Percentiles rank a stretch among this genome's conserved stretches.
phyloP scores from a whole-genome alignment of 2,797 vertebrate genomes.

The Philypnodon macrostomus region DNA sequence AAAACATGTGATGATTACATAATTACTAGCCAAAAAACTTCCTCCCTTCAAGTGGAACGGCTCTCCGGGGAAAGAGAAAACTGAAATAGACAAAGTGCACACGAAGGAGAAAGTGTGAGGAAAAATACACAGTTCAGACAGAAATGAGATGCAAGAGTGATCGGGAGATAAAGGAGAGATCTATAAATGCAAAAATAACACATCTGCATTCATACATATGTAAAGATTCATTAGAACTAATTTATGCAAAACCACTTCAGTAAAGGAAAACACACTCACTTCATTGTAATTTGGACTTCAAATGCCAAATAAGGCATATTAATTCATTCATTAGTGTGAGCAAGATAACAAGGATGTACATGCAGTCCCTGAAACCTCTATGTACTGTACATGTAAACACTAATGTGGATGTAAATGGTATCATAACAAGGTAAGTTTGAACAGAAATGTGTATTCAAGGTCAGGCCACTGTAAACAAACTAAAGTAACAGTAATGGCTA shows the following conservation, averaged over 20 bases:
- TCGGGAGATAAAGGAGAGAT: constrained; percentile 36
- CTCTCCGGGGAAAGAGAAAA: constrained; percentile 9
- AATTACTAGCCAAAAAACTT: constrained; percentile 6
- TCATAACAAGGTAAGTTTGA: constrained; percentile 54
- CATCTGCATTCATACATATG: constrained; percentile 64
- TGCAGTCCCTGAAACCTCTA: constrained; percentile 21
- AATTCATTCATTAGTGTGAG: constrained; percentile 57
- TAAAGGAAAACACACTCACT: constrained; percentile 17
- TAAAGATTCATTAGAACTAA: constrained; percentile 55
- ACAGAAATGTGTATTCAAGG: constrained; percentile 71
- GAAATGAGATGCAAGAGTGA: constrained; percentile 28
- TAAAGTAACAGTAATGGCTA: constrained; percentile 35
- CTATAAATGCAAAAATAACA: constrained; percentile 41
- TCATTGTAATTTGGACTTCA: constrained; percentile 46
- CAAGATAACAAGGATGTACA: constrained; percentile 31
- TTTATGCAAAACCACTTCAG: constrained; percentile 50
- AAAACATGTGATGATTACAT: neutral
- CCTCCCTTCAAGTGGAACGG: constrained; percentile 8
- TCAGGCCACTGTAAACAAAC: constrained; percentile 60
- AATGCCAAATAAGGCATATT: constrained; percentile 53
- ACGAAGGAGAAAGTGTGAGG: neutral
- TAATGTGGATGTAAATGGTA: constrained; percentile 44
- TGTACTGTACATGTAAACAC: constrained; percentile 27
- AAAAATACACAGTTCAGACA: constrained; percentile 4
- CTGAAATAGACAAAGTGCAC: constrained; percentile 9